A percentile compares a stretch with the other conserved stretches of the same genome.
These are phyloP conservation scores for Acromyrmex charruanus DNA, from an alignment of 1,140 invertebrate species.

Conservation along the genomic window DNA sequence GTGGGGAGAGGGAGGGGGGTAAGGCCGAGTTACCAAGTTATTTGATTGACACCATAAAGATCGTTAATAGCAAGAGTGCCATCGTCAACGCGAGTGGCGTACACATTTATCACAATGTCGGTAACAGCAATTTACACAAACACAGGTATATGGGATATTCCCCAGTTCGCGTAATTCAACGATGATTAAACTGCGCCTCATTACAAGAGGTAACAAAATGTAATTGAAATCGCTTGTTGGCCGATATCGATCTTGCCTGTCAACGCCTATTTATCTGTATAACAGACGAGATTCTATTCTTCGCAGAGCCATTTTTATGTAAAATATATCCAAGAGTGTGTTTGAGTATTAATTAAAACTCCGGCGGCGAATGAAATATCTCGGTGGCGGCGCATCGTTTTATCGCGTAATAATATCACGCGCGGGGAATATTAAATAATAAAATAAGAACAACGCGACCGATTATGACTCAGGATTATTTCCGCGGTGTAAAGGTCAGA, in stretches of 20 bases:
- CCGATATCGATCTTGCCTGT: conserved; percentile 55
- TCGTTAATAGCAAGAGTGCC: conserved; percentile 63
- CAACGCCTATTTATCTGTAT: conserved; percentile 48
- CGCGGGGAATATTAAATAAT: conserved; percentile 28
- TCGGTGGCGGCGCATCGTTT: conserved; percentile 13
- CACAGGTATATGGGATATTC: background rate
- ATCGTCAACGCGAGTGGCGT: conserved; percentile 57
- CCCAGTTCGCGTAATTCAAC: conserved; percentile 53
- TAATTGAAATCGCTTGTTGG: conserved; percentile 60
- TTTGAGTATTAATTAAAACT: conserved; percentile 58
- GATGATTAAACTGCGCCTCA: conserved; percentile 64
- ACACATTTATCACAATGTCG: conserved; percentile 63
- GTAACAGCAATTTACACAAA: conserved; percentile 60
- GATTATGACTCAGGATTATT: conserved; percentile 55
- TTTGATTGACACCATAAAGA: conserved; percentile 64
- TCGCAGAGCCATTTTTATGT: conserved; percentile 38
- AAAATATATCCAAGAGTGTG: conserved; percentile 53
- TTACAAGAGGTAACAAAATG: conserved; percentile 64
- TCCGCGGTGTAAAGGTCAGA: conserved; percentile 11
- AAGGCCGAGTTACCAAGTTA: conserved; percentile 61
- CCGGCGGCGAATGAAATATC: conserved; percentile 28
- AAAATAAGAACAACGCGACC: conserved; percentile 42
- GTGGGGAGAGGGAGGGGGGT: background rate
- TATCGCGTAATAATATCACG: conserved; percentile 24
- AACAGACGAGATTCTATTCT: conserved; percentile 42